phyloP scores from a whole-genome alignment of 1,140 invertebrate species.

The Vanessa tameamea region DNA sequence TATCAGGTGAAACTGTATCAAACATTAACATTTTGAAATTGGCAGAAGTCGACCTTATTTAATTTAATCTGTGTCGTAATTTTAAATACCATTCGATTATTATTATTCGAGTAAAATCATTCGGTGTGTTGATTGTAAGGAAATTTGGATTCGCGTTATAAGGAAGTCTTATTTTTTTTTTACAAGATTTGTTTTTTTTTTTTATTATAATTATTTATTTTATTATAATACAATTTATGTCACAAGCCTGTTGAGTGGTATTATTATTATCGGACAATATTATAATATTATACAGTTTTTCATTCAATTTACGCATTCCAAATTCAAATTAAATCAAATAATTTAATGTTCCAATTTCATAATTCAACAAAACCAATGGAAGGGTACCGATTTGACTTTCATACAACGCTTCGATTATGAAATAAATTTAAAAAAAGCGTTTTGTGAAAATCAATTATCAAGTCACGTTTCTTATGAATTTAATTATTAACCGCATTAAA shows the following conservation, averaged over 20 bases:
- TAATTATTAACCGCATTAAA: not conserved
- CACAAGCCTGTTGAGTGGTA: too few species aligned
- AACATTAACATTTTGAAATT: slow-evolving; percentile 45
- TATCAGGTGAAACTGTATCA: slow-evolving; percentile 47
- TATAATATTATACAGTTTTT: too few species aligned
- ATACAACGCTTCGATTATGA: not conserved
- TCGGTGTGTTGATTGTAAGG: not conserved
- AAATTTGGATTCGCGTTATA: not conserved
- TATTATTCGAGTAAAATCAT: slow-evolving; percentile 13
- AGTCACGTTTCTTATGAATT: not conserved
- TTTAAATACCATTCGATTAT: slow-evolving; percentile 23
- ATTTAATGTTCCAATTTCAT: too few species aligned
- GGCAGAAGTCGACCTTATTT: slow-evolving; percentile 24
- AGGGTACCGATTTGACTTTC: too few species aligned
- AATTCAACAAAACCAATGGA: too few species aligned
- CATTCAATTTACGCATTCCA: too few species aligned
- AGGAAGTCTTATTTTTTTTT: not conserved
- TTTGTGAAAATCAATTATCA: not conserved
- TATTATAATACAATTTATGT: too few species aligned
- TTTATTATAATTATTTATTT: too few species aligned
- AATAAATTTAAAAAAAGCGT: not conserved
- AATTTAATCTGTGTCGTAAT: slow-evolving; percentile 37
- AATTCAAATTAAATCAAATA: too few species aligned
- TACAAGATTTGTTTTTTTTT: not conserved
- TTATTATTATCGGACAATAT: too few species aligned